Percentiles rank a stretch among this genome's conserved stretches.
Conservation (phyloP, 2,888 invertebrate species). For the Leptopilina drosophilae region DNA sequence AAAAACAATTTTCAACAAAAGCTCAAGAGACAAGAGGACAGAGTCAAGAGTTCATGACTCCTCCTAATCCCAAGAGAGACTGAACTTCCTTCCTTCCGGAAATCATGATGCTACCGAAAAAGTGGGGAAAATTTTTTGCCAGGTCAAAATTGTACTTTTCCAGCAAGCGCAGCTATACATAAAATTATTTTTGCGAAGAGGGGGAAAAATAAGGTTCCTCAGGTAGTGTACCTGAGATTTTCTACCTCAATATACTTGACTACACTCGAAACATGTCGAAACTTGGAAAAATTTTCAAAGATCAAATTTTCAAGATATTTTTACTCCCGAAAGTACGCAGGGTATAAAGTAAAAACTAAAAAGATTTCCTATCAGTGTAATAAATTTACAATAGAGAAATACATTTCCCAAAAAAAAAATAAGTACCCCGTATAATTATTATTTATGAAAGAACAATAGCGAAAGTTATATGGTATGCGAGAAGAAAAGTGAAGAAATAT, state of each 20-base stretch:
- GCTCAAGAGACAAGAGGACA: neutral
- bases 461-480: neutral
- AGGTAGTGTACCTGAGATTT: neutral
- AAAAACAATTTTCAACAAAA: too few relatives aligned
- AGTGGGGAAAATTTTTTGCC: neutral
- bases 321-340: too few relatives aligned
- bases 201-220: neutral
- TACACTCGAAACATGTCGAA: too few relatives aligned
- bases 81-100: neutral
- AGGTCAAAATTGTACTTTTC: neutral
- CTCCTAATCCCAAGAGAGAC: neutral
- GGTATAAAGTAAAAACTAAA: too few relatives aligned
- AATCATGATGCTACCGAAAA: neutral
- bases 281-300: too few relatives aligned
- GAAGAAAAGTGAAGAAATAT: constrained; percentile 6
- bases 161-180: neutral
- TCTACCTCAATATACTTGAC: too few relatives aligned
- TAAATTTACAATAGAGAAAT: too few relatives aligned
- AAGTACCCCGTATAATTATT: neutral
- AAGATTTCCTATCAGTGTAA: too few relatives aligned
- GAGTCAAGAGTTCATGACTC: neutral
- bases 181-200: neutral
- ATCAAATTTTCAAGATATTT: too few relatives aligned
- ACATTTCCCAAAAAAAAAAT: neutral
- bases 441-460: constrained; percentile 5